Evolutionary conservation across 2,888 invertebrate genomes (phyloP), one percentile per base, ranked within the genome.

Genomic region (Drosophila cognata): DNA sequence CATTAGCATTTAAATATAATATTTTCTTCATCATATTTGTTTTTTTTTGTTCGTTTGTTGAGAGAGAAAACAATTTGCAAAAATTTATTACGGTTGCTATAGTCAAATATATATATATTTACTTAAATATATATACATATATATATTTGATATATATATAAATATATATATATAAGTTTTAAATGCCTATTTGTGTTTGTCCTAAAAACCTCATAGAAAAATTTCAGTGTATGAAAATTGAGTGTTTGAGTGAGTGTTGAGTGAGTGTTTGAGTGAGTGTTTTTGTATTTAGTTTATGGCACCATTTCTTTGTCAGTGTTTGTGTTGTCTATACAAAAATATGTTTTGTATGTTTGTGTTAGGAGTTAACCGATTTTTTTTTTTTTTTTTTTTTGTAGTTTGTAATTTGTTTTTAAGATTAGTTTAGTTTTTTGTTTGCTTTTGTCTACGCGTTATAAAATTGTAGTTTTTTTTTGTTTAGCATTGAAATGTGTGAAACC

Each of bases 401-500:
- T 51, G 29, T 51, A 29, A n/a, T 29, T 28, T 55, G 25, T 36
- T 28, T 36, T n/a, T 36, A 11, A 25, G 28, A 38, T 56, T 38
- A 74, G 63, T 70, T 79, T 89, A 87, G 71, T 72, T 81, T 84
- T 74, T 87, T 78, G 38, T 75, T 71, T 68, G 16, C 52, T 65
- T 58, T 69, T 65, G 57, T 79, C 82, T 82, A 82, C 75, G 72
- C 71, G 69, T 90, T 74, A 86, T 83, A 81, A 89, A 86, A 81
- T 74, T 88, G 75, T 51, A 69, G 53, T 65, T 62, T 62, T 38
- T 43, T 46, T 46, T 46, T 81, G 38, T 75, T 74, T 53, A 46
- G 46, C 46, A 46, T 82, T 83, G 75, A 87, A 77, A 86, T 81
- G 84, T 81, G 80, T 91, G 91, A 91, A 91, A 91, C 91, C 91